Conservation (phyloP, 2,888 invertebrate genomes). For the Patella caerulea region DNA sequence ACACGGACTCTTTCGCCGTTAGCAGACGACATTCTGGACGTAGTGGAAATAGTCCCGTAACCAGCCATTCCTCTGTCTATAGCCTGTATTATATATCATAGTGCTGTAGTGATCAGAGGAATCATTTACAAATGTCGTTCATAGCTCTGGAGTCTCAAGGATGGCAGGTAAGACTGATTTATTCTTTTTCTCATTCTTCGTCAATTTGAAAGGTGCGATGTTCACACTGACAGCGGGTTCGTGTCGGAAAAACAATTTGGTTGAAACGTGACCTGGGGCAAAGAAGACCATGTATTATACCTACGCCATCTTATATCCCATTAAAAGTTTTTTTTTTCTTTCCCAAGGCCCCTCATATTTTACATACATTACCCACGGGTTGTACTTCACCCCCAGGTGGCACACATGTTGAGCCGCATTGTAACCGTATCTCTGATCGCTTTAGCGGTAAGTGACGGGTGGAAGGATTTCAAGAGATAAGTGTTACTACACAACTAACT, state of each 20-base stretch:
- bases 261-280: background rate
- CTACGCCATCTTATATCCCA: slow-evolving; percentile 10
- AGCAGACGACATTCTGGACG: slow-evolving; percentile 11
- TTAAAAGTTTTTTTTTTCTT: background rate
- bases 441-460: slow-evolving; percentile 4
- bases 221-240: background rate
- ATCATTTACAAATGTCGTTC: slow-evolving; percentile 51
- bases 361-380: slow-evolving; percentile 4
- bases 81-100: too few species aligned
- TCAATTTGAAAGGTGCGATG: background rate
- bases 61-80: too few species aligned
- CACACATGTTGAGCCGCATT: background rate
- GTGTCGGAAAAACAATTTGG: background rate
- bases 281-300: background rate
- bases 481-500: background rate
- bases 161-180: slow-evolving; percentile 58
- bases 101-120: slow-evolving; percentile 6
- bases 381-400: background rate
- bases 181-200: slow-evolving; percentile 1
- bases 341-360: slow-evolving; percentile 2
- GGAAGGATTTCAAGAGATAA: slow-evolving; percentile 8
- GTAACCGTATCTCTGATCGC: background rate
- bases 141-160: slow-evolving; percentile 59
- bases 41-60: slow-evolving; percentile 13
- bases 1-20: slow-evolving; percentile 7